Evolutionary conservation across 2,797 vertebrate genomes (phyloP), one percentile per base, ranked within the genome.

Genomic region (Sphenopsis melanotis): DNA sequence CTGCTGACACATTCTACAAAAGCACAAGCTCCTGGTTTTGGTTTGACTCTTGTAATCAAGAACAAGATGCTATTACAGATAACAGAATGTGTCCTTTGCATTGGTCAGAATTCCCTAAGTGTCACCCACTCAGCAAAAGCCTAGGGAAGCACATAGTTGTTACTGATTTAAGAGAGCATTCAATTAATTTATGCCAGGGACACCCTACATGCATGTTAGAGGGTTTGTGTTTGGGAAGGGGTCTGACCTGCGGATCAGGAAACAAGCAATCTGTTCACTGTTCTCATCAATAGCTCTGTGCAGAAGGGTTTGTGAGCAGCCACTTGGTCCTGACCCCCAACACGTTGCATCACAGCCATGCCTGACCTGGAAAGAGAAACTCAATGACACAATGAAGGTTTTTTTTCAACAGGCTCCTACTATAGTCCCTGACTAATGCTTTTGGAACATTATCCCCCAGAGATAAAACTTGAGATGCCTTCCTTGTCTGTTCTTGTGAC

Each of bases 251-350:
- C 99, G 99, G 92, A 99, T 98, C 72, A 99, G 99, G 96, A 99
- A 99, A 97, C 99, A 99, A 30, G 99, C 98, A 3, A 98, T 98
- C 83, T 98, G 96, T 88, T 99, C 99, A 12, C 98, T 99, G 96
- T 99, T 99, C 94, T 99, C 99, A 87, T 99, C 99, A 20, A 99
- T 98, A 80, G 99, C 99, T 97, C 99, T 97, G 80, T 99, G 99
- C 66, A 99, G 97, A 76, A 99, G 98, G 5, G 98, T 99, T 97
- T 99, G 99, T 72, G 98, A 98, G 96, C 99, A 99, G 83, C 99
- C 99, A 22, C 98, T 98, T 4, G 99, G 99, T 19, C 99, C 99
- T 9, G 98, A 76, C 57, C 98, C 99, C 99, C 99, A 99, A 78
- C 98, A 99, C 0, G 99, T 99, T 6, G 99, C 98, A 92, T 99